Conservation (phyloP, 1,140 invertebrate genomes). For the Drosophila grimshawi region DNA sequence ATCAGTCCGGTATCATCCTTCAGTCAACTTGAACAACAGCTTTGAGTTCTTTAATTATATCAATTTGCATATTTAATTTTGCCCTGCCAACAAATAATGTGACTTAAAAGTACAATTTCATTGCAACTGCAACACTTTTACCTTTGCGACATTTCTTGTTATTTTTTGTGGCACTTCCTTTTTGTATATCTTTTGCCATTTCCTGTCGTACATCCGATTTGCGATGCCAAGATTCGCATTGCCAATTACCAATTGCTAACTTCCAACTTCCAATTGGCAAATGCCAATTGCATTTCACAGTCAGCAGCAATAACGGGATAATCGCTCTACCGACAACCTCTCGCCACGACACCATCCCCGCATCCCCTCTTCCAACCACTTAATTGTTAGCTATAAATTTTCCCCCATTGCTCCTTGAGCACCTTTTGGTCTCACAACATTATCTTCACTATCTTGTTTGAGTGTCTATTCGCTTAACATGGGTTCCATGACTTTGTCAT, state of each 20-base stretch:
- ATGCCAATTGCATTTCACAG: conserved; percentile 3
- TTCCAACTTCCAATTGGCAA: conserved; percentile 3
- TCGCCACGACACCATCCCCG: conserved; percentile 32
- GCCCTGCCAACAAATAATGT: not conserved
- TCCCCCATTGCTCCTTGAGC: conserved; percentile 38
- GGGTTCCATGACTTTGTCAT: not conserved
- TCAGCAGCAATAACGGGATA: conserved; percentile 26
- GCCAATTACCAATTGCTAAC: conserved; percentile 3
- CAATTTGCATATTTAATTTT: too few relatives aligned
- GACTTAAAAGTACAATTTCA: conserved; percentile 4
- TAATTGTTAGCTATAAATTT: conserved; percentile 71
- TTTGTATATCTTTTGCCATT: conserved; percentile 4
- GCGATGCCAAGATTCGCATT: not conserved
- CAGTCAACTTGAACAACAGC: too few relatives aligned
- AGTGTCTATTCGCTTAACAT: not conserved
- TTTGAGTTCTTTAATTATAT: too few relatives aligned
- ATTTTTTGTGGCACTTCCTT: conserved; percentile 5
- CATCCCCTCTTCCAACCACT: conserved; percentile 41
- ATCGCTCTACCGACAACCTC: conserved; percentile 19
- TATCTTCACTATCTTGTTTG: not conserved
- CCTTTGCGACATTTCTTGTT: not conserved
- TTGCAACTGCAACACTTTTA: conserved; percentile 5
- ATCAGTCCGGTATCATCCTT: too few relatives aligned
- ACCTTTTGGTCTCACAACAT: not conserved
- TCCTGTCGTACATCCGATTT: conserved; percentile 3